Evolutionary conservation across 2,888 invertebrate genomes (phyloP).

Genomic region (Xestia sexstrigata): DNA sequence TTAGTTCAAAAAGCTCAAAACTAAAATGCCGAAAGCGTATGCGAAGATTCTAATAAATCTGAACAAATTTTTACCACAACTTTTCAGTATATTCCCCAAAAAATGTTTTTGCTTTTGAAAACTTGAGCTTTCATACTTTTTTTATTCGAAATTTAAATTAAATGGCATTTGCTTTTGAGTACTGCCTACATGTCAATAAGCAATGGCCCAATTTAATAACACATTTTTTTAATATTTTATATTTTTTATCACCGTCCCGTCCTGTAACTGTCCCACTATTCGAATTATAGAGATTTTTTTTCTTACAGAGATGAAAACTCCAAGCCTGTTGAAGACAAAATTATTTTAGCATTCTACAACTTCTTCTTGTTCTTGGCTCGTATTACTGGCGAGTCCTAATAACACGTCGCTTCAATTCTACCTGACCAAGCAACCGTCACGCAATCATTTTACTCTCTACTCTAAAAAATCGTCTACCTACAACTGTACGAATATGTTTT

Average conservation of each 20-base stretch:
- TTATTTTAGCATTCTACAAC: not conserved
- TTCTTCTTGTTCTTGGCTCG: not conserved
- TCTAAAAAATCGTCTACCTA: not conserved
- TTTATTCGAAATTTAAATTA: constrained; percentile 34
- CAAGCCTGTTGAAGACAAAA: not conserved
- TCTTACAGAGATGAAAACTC: not conserved
- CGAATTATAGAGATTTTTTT: not conserved
- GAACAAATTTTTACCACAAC: constrained; percentile 47
- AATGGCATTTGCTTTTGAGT: constrained; percentile 15
- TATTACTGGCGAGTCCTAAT: too few species aligned
- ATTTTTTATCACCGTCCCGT: too few species aligned
- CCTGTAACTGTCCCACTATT: not conserved
- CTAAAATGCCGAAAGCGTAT: constrained; percentile 41
- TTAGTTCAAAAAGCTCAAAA: constrained; percentile 18
- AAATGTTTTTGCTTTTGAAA: constrained; percentile 46
- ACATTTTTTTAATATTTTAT: not conserved
- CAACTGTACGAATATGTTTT: not conserved
- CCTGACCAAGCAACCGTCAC: not conserved
- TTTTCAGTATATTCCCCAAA: constrained; percentile 35
- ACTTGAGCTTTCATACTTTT: constrained; percentile 39
- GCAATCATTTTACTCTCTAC: not conserved
- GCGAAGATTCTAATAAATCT: constrained; percentile 59
- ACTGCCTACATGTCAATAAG: not conserved
- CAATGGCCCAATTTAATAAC: not conserved
- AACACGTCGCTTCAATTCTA: too few species aligned